A percentile compares a stretch with the other conserved stretches of the same genome.
phyloP scores from a whole-genome alignment of 2,888 invertebrate genomes.

The Escarpia spicata region DNA sequence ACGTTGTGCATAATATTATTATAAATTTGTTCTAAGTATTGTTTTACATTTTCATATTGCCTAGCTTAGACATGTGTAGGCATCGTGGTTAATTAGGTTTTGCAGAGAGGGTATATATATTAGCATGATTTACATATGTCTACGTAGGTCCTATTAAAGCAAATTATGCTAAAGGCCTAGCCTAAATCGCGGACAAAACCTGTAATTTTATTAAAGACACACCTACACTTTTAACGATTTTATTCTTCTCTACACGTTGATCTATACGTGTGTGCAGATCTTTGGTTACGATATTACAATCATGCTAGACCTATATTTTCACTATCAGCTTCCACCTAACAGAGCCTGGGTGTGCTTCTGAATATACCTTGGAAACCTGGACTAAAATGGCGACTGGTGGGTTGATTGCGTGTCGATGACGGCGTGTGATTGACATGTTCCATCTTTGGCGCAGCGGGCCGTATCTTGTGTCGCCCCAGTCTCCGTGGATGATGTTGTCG shows the following conservation, averaged over 20 bases:
- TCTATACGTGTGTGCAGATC: neutral
- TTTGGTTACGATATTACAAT: neutral
- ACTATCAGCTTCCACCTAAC: neutral
- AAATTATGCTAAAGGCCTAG: too few relatives aligned
- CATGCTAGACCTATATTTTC: neutral
- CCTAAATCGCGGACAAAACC: too few relatives aligned
- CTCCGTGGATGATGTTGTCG: neutral
- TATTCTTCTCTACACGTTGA: neutral
- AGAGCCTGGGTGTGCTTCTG: neutral
- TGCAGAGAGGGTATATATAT: too few relatives aligned
- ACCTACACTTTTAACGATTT: neutral
- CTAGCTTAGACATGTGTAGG: too few relatives aligned
- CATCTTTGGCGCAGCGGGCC: slow-evolving; percentile 10
- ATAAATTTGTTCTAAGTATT: too few relatives aligned
- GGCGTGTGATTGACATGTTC: neutral
- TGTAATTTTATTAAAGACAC: too few relatives aligned
- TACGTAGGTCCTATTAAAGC: too few relatives aligned
- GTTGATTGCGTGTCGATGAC: neutral
- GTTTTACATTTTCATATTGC: too few relatives aligned
- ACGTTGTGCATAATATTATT: too few relatives aligned
- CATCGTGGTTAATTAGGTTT: too few relatives aligned
- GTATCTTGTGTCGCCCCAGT: neutral
- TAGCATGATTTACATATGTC: too few relatives aligned
- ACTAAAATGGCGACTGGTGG: neutral
- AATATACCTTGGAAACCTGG: neutral